Conservation (phyloP, 1,140 invertebrate species). For the Formica exsecta region DNA sequence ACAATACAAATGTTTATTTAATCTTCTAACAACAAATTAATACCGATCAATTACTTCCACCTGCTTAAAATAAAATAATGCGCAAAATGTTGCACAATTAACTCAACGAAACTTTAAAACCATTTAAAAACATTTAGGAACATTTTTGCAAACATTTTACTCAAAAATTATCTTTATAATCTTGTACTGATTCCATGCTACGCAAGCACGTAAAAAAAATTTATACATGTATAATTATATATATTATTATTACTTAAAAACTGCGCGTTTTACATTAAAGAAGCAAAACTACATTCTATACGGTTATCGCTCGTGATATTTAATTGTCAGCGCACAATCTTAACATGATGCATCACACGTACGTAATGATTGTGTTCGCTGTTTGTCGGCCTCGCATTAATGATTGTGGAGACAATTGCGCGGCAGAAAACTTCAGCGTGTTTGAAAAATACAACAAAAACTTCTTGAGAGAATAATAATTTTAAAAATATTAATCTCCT, state of each 20-base stretch:
- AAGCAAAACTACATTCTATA: conserved; percentile 4
- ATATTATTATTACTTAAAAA: neutral
- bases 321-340: conserved; percentile 53
- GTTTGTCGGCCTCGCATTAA: conserved; percentile 32
- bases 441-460: neutral
- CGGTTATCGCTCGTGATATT: conserved; percentile 18
- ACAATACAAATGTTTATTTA: no score
- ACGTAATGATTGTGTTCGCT: neutral
- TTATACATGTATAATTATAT: neutral
- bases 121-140: no score
- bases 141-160: no score
- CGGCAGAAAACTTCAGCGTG: neutral
- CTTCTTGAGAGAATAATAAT: neutral
- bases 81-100: neutral
- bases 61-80: no score
- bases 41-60: no score
- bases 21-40: no score
- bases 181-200: no score
- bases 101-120: neutral
- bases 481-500: neutral
- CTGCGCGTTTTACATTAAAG: conserved; percentile 25
- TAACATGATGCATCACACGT: neutral
- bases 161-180: no score
- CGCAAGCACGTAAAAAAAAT: no score
- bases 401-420: conserved; percentile 1